Base-by-base conservation (phyloP, 2,888 invertebrate genomes). In the Xanthia togata region DNA sequence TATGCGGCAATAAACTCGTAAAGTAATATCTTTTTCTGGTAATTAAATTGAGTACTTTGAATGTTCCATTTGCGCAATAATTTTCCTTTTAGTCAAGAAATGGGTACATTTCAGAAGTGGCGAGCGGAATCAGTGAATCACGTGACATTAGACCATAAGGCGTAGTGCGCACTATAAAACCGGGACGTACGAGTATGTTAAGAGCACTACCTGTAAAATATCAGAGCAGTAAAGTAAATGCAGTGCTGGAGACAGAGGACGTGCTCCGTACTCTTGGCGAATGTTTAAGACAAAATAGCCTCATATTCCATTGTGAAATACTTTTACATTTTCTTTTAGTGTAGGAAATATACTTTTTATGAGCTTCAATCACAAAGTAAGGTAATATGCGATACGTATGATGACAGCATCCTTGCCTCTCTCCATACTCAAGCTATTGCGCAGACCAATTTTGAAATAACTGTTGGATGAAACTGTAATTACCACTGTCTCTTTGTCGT, bases 191-290 rank as follows among this genome's bases (percentile, higher is more conserved):
- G 81, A 81, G 81, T 81, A 96, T 95, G 95, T 95, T 95, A 96
- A 96, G 93, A 96, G 96, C 96, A 93, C 95, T 94, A 94, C 95
- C 95, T 95, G 96, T 96, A 94, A 96, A 95, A 96, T 96, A 96
- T 96, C 95, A 95, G 95, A 94, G 96, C 89, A 93, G 95, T 96
- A 96, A 96, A 96, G 95, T 96, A 96, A 96, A 96, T 96, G 96
- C 96, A 95, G 92, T 91, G 91, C 92, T 92, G 91, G 92, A 89
- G 89, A 90, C 91, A 76, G 91, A 89, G 92, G 89, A 95, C 96
- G 96, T 96, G 96, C 93, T 90, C 91, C 86, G 89, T 88, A 87
- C 81, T 88, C 85, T 86, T 88, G 88, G 88, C 90, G 88, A 88
- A 88, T 91, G 87, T 88, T 88, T 88, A 78, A 88, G 81, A 87